A percentile compares a stretch with the other conserved stretches of the same genome.
Evolutionary conservation across 2,888 invertebrate species (phyloP).

Genomic region (Frankliniella fusca): DNA sequence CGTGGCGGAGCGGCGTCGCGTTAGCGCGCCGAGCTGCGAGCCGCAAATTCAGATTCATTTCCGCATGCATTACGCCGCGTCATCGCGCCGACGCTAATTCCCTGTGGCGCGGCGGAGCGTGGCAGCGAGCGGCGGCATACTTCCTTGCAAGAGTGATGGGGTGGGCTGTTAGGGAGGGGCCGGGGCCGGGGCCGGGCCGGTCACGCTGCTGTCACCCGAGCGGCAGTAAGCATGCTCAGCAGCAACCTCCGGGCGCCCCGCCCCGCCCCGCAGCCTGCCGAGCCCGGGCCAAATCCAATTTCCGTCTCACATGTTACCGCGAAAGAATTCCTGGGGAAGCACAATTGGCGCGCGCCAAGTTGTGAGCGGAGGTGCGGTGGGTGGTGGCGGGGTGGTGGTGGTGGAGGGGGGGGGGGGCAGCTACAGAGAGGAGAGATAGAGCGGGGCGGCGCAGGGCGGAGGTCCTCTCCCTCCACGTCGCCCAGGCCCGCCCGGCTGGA

Average conservation of each 20-base stretch:
- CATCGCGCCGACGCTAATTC: no score
- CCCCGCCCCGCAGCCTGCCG: neutral
- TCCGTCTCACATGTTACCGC: slow-evolving; percentile 17
- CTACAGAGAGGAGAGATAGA: neutral
- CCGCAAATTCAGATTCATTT: no score
- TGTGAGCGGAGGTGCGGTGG: neutral
- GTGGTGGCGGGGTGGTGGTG: neutral
- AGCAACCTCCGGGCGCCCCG: neutral
- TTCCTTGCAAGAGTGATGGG: no score
- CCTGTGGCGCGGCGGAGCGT: no score
- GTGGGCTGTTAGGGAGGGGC: neutral
- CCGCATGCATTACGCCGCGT: no score
- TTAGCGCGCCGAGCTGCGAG: no score
- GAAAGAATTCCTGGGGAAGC: slow-evolving; percentile 5
- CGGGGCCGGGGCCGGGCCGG: neutral
- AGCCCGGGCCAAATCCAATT: slow-evolving; percentile 4
- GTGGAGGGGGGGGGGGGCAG: neutral
- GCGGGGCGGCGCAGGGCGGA: neutral
- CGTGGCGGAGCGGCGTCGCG: no score
- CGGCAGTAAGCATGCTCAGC: no score
- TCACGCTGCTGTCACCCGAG: neutral
- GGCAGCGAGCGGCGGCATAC: no score
- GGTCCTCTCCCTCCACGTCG: neutral
- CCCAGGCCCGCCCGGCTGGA: neutral
- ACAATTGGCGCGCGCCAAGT: neutral